Evolutionary conservation across 2,797 vertebrate species (phyloP).

Genomic region (Geotrypetes seraphini): DNA sequence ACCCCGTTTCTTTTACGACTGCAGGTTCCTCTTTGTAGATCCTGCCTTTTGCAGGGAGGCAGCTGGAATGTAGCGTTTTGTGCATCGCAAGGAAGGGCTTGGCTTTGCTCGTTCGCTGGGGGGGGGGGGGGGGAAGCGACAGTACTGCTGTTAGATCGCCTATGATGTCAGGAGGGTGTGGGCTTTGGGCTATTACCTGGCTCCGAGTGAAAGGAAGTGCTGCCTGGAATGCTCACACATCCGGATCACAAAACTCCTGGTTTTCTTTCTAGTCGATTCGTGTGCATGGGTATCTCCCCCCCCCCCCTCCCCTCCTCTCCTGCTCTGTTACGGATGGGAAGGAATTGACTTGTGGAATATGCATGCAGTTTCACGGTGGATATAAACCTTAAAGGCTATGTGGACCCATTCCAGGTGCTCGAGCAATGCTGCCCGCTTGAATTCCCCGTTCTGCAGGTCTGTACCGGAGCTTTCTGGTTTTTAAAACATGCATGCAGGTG

Average conservation of each 20-base stretch:
- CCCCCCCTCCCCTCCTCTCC: no score
- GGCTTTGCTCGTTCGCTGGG: not conserved
- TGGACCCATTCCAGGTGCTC: slow-evolving; percentile 61
- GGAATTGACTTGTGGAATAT: slow-evolving; percentile 26
- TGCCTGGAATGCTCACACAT: slow-evolving; percentile 16
- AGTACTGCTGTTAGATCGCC: slow-evolving; percentile 13
- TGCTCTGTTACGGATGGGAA: not conserved
- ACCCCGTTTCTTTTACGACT: slow-evolving; percentile 26
- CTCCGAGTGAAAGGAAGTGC: slow-evolving; percentile 31
- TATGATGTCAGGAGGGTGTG: slow-evolving; percentile 59
- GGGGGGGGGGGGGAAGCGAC: no score
- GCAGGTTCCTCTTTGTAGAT: slow-evolving; percentile 19
- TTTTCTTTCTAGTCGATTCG: slow-evolving; percentile 29
- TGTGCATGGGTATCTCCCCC: slow-evolving; percentile 1
- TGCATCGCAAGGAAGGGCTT: slow-evolving; percentile 7
- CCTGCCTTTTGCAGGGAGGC: slow-evolving; percentile 16
- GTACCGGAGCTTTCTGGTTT: no score
- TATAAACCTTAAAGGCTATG: slow-evolving; percentile 45
- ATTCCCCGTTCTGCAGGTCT: slow-evolving; percentile 55
- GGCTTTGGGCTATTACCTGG: slow-evolving; percentile 38
- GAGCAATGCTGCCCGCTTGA: slow-evolving; percentile 32
- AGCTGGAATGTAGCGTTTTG: not conserved
- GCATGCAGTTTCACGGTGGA: slow-evolving; percentile 17
- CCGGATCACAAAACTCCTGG: not conserved
- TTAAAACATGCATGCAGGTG: no score